These are phyloP conservation scores for Ramphastos sulfuratus DNA, from an alignment of 2,113 vertebrate genomes.

Conservation along the genomic window DNA sequence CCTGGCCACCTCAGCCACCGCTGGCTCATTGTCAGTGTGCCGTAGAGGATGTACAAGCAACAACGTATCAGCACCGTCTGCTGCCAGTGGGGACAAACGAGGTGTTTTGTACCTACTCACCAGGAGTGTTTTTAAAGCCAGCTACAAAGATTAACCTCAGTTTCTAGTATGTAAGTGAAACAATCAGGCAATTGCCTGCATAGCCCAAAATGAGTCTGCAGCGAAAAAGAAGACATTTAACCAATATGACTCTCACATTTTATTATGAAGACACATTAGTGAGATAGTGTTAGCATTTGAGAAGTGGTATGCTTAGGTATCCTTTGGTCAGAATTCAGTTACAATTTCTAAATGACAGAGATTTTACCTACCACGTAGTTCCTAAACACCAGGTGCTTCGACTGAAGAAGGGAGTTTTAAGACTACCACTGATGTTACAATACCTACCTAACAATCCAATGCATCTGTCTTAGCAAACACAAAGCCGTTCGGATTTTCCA, in stretches of 20 bases:
- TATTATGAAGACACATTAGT: neutral
- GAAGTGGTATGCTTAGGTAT: neutral
- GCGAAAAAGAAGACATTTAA: neutral
- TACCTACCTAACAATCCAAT: neutral
- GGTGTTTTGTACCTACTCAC: fast-evolving
- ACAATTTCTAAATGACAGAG: neutral
- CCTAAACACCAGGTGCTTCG: neutral
- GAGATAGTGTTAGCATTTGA: neutral
- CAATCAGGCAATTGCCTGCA: neutral
- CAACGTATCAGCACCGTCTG: slow-evolving; percentile 49
- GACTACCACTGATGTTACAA: neutral
- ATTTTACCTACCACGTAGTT: neutral
- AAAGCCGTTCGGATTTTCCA: neutral
- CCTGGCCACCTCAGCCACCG: no score
- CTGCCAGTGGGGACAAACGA: neutral
- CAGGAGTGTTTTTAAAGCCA: neutral
- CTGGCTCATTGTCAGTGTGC: no score
- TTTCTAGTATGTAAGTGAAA: neutral
- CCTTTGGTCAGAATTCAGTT: neutral
- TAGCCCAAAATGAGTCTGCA: neutral
- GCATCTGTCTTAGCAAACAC: neutral
- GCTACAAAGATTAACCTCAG: fast-evolving
- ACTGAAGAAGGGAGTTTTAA: neutral
- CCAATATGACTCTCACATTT: neutral
- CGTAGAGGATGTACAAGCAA: neutral